Base-by-base conservation (phyloP, 92 coral and sea anemone genomes). In the Siderastrea radians region DNA sequence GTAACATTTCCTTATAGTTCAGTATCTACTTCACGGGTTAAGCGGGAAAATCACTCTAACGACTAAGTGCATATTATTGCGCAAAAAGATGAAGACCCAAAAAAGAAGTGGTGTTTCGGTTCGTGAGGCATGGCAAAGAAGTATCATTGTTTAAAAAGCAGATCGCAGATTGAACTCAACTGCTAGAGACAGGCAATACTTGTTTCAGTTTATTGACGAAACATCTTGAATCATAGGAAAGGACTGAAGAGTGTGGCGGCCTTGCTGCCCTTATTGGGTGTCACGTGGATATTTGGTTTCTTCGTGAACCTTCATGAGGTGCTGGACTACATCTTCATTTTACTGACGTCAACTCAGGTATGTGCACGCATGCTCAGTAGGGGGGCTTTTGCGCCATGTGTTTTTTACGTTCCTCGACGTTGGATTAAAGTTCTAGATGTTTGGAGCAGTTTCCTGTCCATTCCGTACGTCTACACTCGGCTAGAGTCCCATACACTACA, bases 241-340 rank as follows among this genome's bases (percentile, higher is more conserved):
- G 80, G 91, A 38, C 70, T 87, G 26, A 79, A 62, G 38, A 71
- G 91, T 64, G 68, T 80, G 11, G 86, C 75, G 3, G 82, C 86
- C 4, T 26, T 87, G 80, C 79, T 87, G 12, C 91, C 91, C 14
- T 74, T 87, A 19, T 59, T 87, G 77, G 91, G 91, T 61, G 68
- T 87, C 59, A 77, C 91, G 45, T 87, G 91, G 86, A 15, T 87
- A n/a, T 53, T 87, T 44, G 91, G 91, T 1, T 80, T 87, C 3
- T 43, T 80, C 58, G 80, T 68, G 15, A 54, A 67, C 38, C 9
- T 79, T 16, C 80, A 80, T 83, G 69, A 77, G 46, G 80, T 64
- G 0, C 26, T 87, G 49, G 79, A 49, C 45, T 87, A 87, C 66
- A 71, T 87, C 86, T 87, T 87, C 47, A 80, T 87, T 68, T 11